Evolutionary conservation across 2,797 vertebrate species (phyloP), one percentile per base, ranked within the genome.

Genomic region (Rhynchotus rufescens): DNA sequence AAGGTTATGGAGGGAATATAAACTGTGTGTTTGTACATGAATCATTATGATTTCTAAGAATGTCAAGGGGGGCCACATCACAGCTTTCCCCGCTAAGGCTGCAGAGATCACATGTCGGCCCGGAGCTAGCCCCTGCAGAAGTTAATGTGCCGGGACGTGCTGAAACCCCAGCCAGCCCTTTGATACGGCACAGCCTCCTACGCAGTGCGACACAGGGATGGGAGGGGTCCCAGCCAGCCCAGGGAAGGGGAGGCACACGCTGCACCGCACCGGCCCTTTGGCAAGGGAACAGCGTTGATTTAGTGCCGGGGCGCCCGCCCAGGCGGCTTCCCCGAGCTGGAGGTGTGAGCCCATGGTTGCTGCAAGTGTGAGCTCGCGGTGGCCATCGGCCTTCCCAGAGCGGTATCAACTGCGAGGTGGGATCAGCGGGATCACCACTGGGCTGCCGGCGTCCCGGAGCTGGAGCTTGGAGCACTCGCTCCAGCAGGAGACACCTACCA

Each of bases 11-110:
- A 93, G 67, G 49, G 75, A 90, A 73, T 38, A 76, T 64, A 85
- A 95, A 93, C 82, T 30, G 61, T 69, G 49, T 90, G 67, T 83
- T 80, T 93, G 71, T 19, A n/a, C 9, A 38, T 69, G 77, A 95
- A 93, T 93, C 68, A 49, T 78, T 73, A 57, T 68, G 84, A 92
- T 92, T 91, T 76, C 81, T 74, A 72, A 91, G 84, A 84, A 74
- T 56, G 75, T 56, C 75, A 76, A 72, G 36, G 57, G 54, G n/a
- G 9, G 32, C 51, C 80, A 84, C 9, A 20, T 16, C 73, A 68
- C 74, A 92, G 69, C 17, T 82, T 90, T 81, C 59, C 85, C 86
- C 66, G 68, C 54, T 36, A 14, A 47, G 73, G 51, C 73, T 81
- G n/a, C 75, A 14, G 17, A 68, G 68, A 34, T 4, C 15, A 0